These are phyloP conservation scores for Tachina fera DNA, from an alignment of 2,888 invertebrate species.

Conservation along the genomic window DNA sequence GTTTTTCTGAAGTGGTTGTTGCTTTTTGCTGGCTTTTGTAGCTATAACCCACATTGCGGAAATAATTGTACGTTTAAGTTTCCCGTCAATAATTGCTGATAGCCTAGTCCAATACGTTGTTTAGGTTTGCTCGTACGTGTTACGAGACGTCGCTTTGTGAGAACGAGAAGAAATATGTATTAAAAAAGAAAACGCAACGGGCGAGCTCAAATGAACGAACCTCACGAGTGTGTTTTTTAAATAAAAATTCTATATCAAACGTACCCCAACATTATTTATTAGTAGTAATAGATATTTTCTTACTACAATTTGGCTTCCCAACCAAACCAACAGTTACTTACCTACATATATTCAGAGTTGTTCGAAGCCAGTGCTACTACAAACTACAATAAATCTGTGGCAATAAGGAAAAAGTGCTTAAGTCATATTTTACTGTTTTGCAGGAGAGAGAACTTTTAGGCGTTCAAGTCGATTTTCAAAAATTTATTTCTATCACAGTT, in stretches of 20 bases:
- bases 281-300: neutral
- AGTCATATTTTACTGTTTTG: no score
- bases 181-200: neutral
- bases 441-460: no score
- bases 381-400: no score
- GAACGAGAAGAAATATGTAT: neutral
- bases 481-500: no score
- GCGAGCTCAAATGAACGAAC: constrained; percentile 39
- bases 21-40: constrained; percentile 44
- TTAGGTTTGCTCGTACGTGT: constrained; percentile 71
- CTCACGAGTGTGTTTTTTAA: neutral
- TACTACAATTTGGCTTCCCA: neutral
- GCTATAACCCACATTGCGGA: constrained; percentile 60
- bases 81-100: constrained; percentile 27
- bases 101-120: constrained; percentile 69
- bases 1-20: constrained; percentile 24
- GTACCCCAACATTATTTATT: constrained; percentile 26
- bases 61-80: constrained; percentile 27
- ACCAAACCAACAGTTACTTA: neutral
- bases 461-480: no score
- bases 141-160: constrained; percentile 37
- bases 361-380: constrained; percentile 15
- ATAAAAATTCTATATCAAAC: constrained; percentile 13
- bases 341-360: constrained; percentile 12
- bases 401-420: no score